Conservation (phyloP, 2,113 vertebrate species). For the Athene noctua region DNA sequence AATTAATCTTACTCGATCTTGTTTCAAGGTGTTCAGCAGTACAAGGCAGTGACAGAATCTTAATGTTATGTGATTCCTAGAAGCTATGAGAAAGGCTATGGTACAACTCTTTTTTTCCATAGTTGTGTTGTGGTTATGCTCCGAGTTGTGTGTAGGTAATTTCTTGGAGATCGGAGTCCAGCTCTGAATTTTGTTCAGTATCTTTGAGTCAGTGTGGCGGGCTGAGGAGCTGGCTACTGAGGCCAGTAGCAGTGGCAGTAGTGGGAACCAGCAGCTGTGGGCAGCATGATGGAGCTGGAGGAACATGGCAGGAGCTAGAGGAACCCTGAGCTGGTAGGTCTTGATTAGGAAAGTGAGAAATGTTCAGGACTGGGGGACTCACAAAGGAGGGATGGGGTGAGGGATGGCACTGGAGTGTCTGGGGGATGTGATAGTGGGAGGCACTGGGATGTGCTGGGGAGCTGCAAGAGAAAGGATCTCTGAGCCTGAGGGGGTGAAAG, state of each 20-base stretch:
- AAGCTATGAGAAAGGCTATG: neutral
- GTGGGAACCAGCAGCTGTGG: neutral
- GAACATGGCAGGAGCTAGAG: neutral
- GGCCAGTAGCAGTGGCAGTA: neutral
- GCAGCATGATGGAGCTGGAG: neutral
- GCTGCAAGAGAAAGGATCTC: neutral
- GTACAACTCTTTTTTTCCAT: neutral
- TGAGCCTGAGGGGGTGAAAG: neutral
- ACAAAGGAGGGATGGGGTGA: neutral
- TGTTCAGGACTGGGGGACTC: neutral
- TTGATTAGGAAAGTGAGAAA: neutral
- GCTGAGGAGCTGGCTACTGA: neutral
- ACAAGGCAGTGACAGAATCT: neutral
- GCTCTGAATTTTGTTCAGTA: neutral
- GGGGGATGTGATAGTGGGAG: neutral
- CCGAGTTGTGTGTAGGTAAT: neutral
- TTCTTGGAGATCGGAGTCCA: neutral
- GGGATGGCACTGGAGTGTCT: rapidly evolving
- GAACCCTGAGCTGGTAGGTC: neutral
- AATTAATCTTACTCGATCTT: neutral
- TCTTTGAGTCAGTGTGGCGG: neutral
- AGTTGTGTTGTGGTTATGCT: neutral
- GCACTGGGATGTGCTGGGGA: neutral
- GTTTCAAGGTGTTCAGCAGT: neutral
- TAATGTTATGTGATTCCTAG: neutral